Evolutionary conservation across 2,797 vertebrate genomes (phyloP).

Genomic region (Acanthis flammea): DNA sequence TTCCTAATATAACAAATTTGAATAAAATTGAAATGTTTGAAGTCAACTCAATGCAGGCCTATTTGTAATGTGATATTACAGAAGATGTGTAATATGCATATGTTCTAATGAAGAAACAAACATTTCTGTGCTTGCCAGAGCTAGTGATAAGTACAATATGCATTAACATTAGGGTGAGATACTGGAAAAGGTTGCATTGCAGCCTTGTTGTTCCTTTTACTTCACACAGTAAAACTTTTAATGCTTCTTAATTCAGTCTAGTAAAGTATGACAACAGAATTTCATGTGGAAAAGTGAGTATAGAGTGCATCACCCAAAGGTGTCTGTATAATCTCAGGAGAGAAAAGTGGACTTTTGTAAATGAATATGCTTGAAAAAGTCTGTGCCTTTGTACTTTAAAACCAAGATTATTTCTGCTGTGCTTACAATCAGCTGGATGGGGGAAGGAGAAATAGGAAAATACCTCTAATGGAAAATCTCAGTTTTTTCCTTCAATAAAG

Average conservation of each 20-base stretch:
- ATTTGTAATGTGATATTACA: not conserved
- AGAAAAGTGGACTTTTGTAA: not conserved
- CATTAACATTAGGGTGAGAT: not conserved
- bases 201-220: not conserved
- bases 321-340: not conserved
- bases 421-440: not conserved
- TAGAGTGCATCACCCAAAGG: not conserved
- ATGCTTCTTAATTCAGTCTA: not conserved
- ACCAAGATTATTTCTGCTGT: not conserved
- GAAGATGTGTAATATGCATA: not conserved
- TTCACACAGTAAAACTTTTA: not conserved
- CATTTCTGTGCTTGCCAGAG: not conserved
- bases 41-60: not conserved
- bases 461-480: not conserved
- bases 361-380: not conserved
- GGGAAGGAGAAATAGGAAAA: not conserved
- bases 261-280: not conserved
- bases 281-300: not conserved
- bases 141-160: not conserved
- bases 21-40: conserved; percentile 21
- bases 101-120: not conserved
- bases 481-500: not conserved
- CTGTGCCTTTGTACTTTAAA: not conserved
- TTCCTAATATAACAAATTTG: not conserved
- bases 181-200: not conserved